Conservation (phyloP, 1,140 invertebrate genomes). For the Rhyacophila brunnea region DNA sequence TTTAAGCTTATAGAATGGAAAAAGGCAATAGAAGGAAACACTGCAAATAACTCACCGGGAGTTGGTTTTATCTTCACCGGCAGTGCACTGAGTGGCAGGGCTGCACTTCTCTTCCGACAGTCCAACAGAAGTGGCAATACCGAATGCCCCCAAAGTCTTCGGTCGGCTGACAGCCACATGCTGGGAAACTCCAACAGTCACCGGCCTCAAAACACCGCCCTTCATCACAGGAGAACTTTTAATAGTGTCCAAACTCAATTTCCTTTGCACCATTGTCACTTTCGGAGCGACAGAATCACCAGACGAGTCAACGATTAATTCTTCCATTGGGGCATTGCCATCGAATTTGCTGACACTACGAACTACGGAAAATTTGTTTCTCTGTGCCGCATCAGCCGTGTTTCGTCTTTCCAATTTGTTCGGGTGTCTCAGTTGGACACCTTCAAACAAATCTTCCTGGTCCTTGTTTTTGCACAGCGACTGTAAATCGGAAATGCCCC, state of each 20-base stretch:
- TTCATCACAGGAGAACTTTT: neutral
- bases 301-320: neutral
- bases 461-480: conserved; percentile 45
- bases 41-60: too few species aligned
- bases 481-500: conserved; percentile 55
- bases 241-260: conserved; percentile 21
- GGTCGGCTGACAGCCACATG: conserved; percentile 5
- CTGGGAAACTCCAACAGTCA: neutral
- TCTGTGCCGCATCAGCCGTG: conserved; percentile 50
- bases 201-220: neutral
- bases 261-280: conserved; percentile 24
- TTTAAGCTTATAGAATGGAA: too few species aligned
- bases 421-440: conserved; percentile 35
- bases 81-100: neutral
- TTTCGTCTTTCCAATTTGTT: conserved; percentile 49
- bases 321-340: neutral
- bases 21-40: too few species aligned
- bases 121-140: conserved; percentile 10
- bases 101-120: conserved; percentile 11
- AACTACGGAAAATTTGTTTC: conserved; percentile 43
- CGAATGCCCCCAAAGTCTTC: conserved; percentile 20
- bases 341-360: neutral
- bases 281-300: conserved; percentile 3
- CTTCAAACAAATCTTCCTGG: conserved; percentile 37
- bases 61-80: too few species aligned